Evolutionary conservation across 2,888 invertebrate genomes (phyloP).

Genomic region (Lordiphosa andalusiaca): DNA sequence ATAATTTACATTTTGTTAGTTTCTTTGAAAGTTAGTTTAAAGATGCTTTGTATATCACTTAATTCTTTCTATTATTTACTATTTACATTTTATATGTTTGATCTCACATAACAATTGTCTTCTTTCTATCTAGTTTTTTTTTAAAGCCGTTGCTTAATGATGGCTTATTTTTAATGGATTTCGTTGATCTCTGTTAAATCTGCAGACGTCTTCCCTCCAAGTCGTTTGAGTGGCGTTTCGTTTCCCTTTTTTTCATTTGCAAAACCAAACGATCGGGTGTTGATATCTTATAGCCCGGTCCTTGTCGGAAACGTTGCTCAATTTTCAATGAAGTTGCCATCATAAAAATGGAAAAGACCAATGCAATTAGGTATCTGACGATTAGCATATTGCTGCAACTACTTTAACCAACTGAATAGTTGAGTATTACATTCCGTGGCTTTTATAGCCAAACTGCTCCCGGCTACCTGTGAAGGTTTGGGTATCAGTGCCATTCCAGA

Average conservation of each 20-base stretch:
- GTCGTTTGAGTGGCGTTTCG: not conserved
- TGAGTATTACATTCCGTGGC: not conserved
- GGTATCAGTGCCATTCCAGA: not conserved
- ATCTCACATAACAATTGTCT: no score
- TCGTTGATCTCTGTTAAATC: slow-evolving; percentile 6
- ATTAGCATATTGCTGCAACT: slow-evolving; percentile 47
- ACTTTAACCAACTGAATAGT: slow-evolving; percentile 32
- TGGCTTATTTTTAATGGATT: no score
- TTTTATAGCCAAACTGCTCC: slow-evolving; percentile 23
- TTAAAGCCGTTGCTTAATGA: no score
- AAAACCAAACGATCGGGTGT: slow-evolving; percentile 56
- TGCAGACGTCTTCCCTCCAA: slow-evolving; percentile 14
- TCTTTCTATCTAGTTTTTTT: no score
- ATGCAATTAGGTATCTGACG: slow-evolving; percentile 59
- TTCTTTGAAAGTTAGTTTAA: no score
- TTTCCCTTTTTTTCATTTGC: slow-evolving; percentile 34
- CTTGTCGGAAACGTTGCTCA: slow-evolving; percentile 39
- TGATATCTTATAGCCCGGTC: slow-evolving; percentile 50
- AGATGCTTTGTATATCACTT: no score
- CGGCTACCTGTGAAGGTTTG: slow-evolving; percentile 1
- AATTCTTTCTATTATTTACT: no score
- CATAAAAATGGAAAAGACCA: slow-evolving; percentile 65
- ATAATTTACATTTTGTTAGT: no score
- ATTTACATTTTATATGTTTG: no score
- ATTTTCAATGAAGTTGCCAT: slow-evolving; percentile 59